Evolutionary conservation across 2,888 invertebrate genomes (phyloP), one percentile per base, ranked within the genome.

Genomic region (Erebia ligea): DNA sequence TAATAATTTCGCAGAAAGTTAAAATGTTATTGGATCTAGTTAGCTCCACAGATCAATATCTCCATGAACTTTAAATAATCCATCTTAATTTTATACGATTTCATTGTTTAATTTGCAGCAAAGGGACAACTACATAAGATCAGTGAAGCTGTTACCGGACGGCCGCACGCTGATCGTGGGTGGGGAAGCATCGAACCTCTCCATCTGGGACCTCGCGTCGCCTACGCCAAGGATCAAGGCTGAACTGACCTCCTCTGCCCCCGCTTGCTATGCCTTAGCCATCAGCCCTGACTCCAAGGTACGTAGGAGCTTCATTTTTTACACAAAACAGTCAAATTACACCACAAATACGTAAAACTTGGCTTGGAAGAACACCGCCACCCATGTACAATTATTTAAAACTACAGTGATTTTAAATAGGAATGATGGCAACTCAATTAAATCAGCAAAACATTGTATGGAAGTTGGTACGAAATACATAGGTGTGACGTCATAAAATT

Each of bases 181-280:
- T 59, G 99, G 99, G 15, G 99, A 99, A 89, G 98, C 99, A 17
- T 97, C 97, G 79, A 98, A 98, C 84, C 95, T 99, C 62, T 98
- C 98, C 76, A 98, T 99, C 81, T 99, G 98, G 98, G 99, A 99
- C 92, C 89, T 99, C 74, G 98, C 98, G 67, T 97, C 97, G 75
- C 97, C 98, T 1, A 98, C 97, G 72, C 98, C 98, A 5, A 92
- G 98, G 67, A 98, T 98, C 82, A 98, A 98, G 89, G 98, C 98
- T 2, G 98, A 98, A 89, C 94, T 99, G 76, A 98, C 98, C 10
- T 98, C 98, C 0, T 97, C 97, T 69, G 98, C 98, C 1, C 98
- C 98, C 2, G 99, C 99, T 0, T 99, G 99, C 90, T 99, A 99
- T 86, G 99, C 99, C n/a, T 94, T 99, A 15, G 98, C 99, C 70